Base-by-base conservation (phyloP, 2,797 vertebrate species). In the Melanotaenia maccullochi region DNA sequence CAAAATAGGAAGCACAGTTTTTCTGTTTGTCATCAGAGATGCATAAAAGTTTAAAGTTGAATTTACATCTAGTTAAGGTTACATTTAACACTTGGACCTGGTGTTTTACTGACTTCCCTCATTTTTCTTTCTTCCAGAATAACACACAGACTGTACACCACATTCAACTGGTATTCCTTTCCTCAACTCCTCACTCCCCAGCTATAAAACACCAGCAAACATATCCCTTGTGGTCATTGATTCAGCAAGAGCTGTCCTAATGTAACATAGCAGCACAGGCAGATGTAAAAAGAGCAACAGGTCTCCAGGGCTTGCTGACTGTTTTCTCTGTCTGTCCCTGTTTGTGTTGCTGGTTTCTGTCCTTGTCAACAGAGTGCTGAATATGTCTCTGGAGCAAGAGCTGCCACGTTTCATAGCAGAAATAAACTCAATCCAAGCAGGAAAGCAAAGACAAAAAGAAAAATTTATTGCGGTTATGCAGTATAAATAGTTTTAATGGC, bases 271-370 rank as follows among this genome's bases (percentile, higher is more conserved):
- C 71, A 67, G 66, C 64, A 58, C 76, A 71, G 63, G 61, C 66
- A 71, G 78, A 71, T 69, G 76, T 86, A 82, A 85, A 89, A 90
- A 89, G 85, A 85, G 82, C 91, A 90, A 85, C 84, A 89, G 84
- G 80, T 87, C 84, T 75, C 84, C 47, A 5, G 78, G 55, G 88
- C 28, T 47, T 6, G 9, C 56, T 36, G 68, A 57, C 62, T 4
- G 60, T 68, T 40, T 30, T 60, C 76, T 57, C 5, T 49, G 55
- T 57, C 22, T 47, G 55, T 22, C 22, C 4, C 25, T 30, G 44
- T 63, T 30, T 57, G 42, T 35, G 51, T 54, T 32, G 12, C 24
- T 32, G 2, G 18, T 49, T 22, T 67, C 42, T 42, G 24, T 66
- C 42, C 51, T 16, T 1, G 14, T 18, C 52, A 52, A 54, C 33